Evolutionary conservation across 2,797 vertebrate species (phyloP).

Genomic region (Sciaenops ocellatus): DNA sequence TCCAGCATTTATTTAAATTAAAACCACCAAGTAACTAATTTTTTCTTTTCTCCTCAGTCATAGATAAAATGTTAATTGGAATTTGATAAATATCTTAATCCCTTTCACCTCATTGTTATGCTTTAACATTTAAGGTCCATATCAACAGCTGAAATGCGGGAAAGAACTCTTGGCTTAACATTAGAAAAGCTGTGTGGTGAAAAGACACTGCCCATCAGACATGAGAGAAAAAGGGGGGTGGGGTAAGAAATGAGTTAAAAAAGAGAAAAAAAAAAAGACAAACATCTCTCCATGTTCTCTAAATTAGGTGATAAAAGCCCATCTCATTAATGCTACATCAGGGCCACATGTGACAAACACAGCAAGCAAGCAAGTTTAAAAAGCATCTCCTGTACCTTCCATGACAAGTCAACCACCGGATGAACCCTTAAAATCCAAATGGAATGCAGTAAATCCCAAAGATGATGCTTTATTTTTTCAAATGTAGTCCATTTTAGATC

Average conservation of each 20-base stretch:
- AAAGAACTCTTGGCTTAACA: constrained; percentile 68
- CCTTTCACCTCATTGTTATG: constrained; percentile 60
- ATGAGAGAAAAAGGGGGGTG: constrained; percentile 56
- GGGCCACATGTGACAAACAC: constrained; percentile 64
- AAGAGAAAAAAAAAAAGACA: constrained; percentile 57
- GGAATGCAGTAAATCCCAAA: constrained; percentile 62
- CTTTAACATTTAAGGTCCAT: constrained; percentile 41
- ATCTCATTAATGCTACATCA: constrained; percentile 74
- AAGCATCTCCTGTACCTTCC: constrained; percentile 79
- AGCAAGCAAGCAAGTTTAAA: constrained; percentile 16
- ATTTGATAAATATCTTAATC: constrained; percentile 42
- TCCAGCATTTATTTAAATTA: not conserved
- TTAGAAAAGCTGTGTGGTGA: constrained; percentile 67
- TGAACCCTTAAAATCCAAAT: constrained; percentile 57
- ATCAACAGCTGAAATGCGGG: constrained; percentile 44
- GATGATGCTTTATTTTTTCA: constrained; percentile 29
- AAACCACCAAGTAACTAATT: not conserved
- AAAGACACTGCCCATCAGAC: constrained; percentile 59
- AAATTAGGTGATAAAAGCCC: constrained; percentile 81
- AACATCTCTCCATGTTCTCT: constrained; percentile 74
- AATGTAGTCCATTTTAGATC: constrained; percentile 67
- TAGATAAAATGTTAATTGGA: constrained; percentile 36
- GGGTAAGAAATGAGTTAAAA: constrained; percentile 30
- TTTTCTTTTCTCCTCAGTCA: not conserved
- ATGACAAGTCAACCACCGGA: constrained; percentile 62